Conservation (phyloP, 2,113 vertebrate species). For the Anarhynchus alexandrinus region DNA sequence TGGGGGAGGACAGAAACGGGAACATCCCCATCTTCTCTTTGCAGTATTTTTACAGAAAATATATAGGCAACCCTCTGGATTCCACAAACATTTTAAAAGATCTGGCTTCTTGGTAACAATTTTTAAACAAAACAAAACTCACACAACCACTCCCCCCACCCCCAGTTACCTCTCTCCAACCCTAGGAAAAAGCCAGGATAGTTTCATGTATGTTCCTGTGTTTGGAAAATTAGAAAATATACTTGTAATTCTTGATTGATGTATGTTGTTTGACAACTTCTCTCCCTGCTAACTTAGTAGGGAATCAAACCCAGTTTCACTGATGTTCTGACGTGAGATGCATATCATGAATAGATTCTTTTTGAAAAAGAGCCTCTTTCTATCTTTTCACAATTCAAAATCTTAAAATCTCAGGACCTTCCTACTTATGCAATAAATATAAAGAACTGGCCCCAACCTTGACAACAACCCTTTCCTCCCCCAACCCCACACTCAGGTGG, state of each 20-base stretch:
- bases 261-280: background rate
- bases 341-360: background rate
- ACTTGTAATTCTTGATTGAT: background rate
- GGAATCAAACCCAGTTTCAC: background rate
- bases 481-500: background rate
- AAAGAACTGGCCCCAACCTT: background rate
- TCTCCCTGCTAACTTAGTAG: background rate
- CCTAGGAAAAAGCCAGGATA: background rate
- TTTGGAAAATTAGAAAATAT: background rate
- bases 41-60: background rate
- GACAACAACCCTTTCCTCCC: accelerated
- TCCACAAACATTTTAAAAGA: background rate
- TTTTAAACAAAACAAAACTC: background rate
- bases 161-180: background rate
- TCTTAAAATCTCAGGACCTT: background rate
- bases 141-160: background rate
- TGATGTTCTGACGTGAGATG: background rate
- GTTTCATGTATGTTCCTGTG: background rate
- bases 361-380: background rate
- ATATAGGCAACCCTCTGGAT: background rate
- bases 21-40: background rate
- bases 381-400: background rate
- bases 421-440: background rate
- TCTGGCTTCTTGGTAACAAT: background rate
- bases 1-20: background rate